Evolutionary conservation across 2,888 invertebrate genomes (phyloP), one percentile per base, ranked within the genome.

Genomic region (Trachelus iudaicus): DNA sequence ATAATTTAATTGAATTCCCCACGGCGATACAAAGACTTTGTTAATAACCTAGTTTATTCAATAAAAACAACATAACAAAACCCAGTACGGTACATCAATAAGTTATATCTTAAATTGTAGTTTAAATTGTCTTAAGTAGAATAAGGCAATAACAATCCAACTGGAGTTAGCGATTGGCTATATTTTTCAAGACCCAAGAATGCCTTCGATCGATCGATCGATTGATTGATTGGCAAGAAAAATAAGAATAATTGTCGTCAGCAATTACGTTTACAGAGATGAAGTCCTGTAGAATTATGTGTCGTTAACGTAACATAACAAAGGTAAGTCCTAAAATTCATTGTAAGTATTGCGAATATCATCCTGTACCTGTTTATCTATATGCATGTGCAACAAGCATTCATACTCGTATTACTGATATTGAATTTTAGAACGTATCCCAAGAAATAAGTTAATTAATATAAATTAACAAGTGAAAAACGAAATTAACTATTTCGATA

Each of bases 101-200:
- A 69, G 30, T 33, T 73, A 73, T 30, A 73, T 37, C 37, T 69
- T 34, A 13, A 68, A 35, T 73, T 68, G 31, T 11, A 34, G 23
- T 35, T 30, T 23, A 69, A 75, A 77, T 73, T 76, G 71, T 56
- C 15, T 56, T 76, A 76, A 76, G 56, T 73, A 34, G 37, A 77
- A 37, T 77, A 68, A 77, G 77, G 77, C 73, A 77, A 40, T 15
- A 56, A 77, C 77, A 77, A 77, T 73, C 77, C 77, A 73, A 74
- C 68, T 76, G 35, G 56, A 56, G n/a, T 13, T 56, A 56, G 56
- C 56, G 56, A 56, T 23, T 56, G 56, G 56, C 56, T 56, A 15
- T 9, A 23, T 23, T 56, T 23, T 56, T 56, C 56, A 23, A 56
- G 56, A 56, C 56, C 56, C 23, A 56, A 23, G 56, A 56, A 56